Evolutionary conservation across 2,113 vertebrate species (phyloP), one percentile per base, ranked within the genome.

Genomic region (Mugil cephalus): DNA sequence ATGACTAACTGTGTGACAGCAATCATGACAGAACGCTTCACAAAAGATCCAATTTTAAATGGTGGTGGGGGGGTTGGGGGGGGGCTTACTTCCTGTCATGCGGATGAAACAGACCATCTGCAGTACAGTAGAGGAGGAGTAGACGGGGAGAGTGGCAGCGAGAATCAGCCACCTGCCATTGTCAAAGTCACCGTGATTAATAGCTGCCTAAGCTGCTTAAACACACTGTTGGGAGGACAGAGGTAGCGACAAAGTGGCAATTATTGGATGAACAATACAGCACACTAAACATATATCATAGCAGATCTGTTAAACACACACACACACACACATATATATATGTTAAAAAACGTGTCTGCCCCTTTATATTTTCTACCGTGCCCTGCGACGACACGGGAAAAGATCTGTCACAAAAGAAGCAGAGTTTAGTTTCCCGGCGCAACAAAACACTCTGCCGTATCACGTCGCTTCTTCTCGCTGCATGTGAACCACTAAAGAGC

Each of bases 151-250:
- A 45, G 13, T 14, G 34, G 8, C 50, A 46, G 55, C 64, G 80
- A 52, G 70, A 87, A 80, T 39, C 48, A 62, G 66, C 84, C 85
- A 88, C 74, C 84, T 83, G 87, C 43, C 60, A 81, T 67, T 86
- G 84, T 83, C 74, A 72, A 64, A 80, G 80, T 78, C 82, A 74
- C 36, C 52, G 54, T 67, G 82, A 83, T 88, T 82, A 88, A 85
- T 80, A 75, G 58, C 76, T 63, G 70, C 69, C 19, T 75, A 79
- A 89, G 81, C 80, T 61, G 67, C 84, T 86, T 86, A 79, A 58
- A 77, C 58, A 67, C 58, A 70, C 34, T 53, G n/a, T 60, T 36
- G 51, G 42, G 54, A 65, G 40, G 36, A 77, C 19, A 53, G 55
- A 43, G 40, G 48, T 1, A 2, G 50, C 63, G 42, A 74, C 73